Conservation (phyloP, 1,140 invertebrate species). For the Papilio dardanus region DNA sequence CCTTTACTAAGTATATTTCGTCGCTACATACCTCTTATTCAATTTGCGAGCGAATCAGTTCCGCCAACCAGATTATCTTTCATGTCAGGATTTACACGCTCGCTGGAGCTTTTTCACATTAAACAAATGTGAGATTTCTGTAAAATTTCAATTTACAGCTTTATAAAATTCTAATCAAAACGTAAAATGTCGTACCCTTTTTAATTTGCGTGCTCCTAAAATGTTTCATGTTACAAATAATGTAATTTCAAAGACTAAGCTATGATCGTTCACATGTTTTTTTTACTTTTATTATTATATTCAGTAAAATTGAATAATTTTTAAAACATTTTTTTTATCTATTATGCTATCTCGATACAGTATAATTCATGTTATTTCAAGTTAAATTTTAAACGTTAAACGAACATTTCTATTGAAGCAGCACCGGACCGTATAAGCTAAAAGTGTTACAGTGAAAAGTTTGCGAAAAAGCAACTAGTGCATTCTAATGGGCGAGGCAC, state of each 20-base stretch:
- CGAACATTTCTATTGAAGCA: not conserved
- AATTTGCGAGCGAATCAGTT: conserved; percentile 79
- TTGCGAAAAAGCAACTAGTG: conserved; percentile 64
- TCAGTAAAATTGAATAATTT: too few relatives aligned
- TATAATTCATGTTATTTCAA: not conserved
- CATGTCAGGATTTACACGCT: conserved; percentile 73
- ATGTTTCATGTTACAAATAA: not conserved
- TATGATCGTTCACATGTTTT: too few relatives aligned
- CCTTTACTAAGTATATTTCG: conserved; percentile 58
- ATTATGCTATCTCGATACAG: too few relatives aligned
- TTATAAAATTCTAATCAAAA: conserved; percentile 9
- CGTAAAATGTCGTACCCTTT: not conserved
- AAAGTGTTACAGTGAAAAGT: conserved; percentile 43
- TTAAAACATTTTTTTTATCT: too few relatives aligned
- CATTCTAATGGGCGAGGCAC: conserved; percentile 62
- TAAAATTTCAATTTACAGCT: conserved; percentile 4
- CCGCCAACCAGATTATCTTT: conserved; percentile 77
- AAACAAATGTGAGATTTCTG: conserved; percentile 30
- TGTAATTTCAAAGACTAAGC: not conserved
- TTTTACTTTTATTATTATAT: too few relatives aligned
- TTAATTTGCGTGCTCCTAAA: not conserved
- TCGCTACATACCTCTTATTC: conserved; percentile 72
- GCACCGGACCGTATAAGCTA: not conserved
- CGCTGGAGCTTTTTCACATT: conserved; percentile 56
- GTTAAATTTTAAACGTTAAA: not conserved